phyloP scores from a whole-genome alignment of 2,113 vertebrate species.

The Laticauda colubrina region DNA sequence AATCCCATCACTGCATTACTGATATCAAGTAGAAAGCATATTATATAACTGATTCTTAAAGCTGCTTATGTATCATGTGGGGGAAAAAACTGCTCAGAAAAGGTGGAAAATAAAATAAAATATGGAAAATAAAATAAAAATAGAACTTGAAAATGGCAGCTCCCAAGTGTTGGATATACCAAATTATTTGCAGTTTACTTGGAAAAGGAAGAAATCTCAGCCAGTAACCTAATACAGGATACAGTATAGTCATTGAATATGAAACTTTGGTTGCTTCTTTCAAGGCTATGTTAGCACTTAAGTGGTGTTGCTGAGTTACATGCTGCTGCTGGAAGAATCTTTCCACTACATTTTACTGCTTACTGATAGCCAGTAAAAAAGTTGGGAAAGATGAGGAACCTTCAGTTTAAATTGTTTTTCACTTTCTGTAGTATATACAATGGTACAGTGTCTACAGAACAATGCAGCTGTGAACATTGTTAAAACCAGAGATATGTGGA shows the following conservation, averaged over 20 bases:
- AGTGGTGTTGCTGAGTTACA: background rate
- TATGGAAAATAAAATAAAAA: constrained; percentile 43
- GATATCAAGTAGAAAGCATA: constrained; percentile 46
- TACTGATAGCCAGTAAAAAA: background rate
- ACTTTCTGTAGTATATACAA: background rate
- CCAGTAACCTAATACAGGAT: no score
- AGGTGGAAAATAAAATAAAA: constrained; percentile 45
- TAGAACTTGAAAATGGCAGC: constrained; percentile 7
- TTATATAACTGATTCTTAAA: constrained; percentile 52
- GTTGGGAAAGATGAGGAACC: background rate
- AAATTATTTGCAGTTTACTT: background rate
- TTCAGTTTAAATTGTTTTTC: background rate
- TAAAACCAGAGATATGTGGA: background rate
- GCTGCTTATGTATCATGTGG: constrained; percentile 41
- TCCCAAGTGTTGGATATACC: background rate
- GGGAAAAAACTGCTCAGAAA: constrained; percentile 44
- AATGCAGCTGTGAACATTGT: background rate
- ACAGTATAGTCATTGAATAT: background rate
- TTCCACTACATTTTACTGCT: background rate
- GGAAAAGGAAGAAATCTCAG: background rate
- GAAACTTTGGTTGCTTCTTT: background rate
- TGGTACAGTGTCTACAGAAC: background rate
- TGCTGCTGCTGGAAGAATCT: no score
- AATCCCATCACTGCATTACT: constrained; percentile 22
- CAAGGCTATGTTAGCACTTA: background rate